phyloP scores from a whole-genome alignment of 2,888 invertebrate species.

The Emesis russula region DNA sequence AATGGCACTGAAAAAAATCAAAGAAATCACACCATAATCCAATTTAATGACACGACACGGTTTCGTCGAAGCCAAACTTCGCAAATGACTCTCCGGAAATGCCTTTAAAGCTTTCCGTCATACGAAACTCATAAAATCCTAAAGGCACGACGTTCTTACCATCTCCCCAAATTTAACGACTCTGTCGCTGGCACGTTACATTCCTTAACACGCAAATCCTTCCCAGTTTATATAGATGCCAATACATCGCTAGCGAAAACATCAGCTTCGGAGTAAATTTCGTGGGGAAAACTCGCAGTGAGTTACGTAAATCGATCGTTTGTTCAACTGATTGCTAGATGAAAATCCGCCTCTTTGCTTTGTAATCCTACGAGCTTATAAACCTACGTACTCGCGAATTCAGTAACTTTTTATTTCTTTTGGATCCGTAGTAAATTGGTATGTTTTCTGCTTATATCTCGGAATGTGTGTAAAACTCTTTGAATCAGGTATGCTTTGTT shows the following conservation, averaged over 20 bases:
- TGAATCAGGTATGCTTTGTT: slow-evolving; percentile 6
- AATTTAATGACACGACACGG: slow-evolving; percentile 91
- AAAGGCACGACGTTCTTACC: slow-evolving; percentile 90
- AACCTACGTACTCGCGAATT: slow-evolving; percentile 55
- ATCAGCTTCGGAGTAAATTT: slow-evolving; percentile 90
- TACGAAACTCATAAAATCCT: slow-evolving; percentile 94
- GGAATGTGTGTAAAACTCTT: background rate
- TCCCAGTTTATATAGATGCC: slow-evolving; percentile 91
- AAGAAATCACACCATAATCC: slow-evolving; percentile 87
- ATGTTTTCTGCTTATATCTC: slow-evolving; percentile 14
- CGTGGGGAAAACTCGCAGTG: slow-evolving; percentile 91
- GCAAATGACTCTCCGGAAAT: slow-evolving; percentile 93
- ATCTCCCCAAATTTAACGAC: slow-evolving; percentile 93
- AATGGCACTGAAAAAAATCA: background rate
- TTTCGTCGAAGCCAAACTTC: slow-evolving; percentile 93
- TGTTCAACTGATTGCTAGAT: slow-evolving; percentile 93
- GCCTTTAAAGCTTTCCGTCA: slow-evolving; percentile 92
- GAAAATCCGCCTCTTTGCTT: slow-evolving; percentile 92
- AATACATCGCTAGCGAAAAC: slow-evolving; percentile 92
- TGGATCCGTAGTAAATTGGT: slow-evolving; percentile 44
- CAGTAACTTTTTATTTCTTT: slow-evolving; percentile 69
- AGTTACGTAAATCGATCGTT: slow-evolving; percentile 94
- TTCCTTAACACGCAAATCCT: slow-evolving; percentile 93
- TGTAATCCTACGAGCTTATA: slow-evolving; percentile 91
- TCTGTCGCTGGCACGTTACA: slow-evolving; percentile 93